Conservation (phyloP, 1,140 invertebrate species). For the Drosophila micromelanica region DNA sequence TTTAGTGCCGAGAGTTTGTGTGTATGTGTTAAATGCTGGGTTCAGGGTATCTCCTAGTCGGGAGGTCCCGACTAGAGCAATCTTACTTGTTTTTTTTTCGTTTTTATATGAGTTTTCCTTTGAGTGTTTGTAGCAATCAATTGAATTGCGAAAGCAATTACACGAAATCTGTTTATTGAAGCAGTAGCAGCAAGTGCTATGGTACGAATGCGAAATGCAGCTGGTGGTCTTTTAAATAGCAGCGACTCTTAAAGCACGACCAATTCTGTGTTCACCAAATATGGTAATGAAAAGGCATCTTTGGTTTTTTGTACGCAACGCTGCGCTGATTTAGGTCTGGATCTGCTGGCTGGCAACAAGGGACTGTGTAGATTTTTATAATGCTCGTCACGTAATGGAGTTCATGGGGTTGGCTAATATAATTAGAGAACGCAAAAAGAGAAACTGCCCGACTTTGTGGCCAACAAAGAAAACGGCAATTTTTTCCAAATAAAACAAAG, state of each 20-base stretch:
- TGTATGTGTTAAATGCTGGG: too few species aligned
- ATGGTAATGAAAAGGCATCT: slow-evolving; percentile 71
- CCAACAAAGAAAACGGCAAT: slow-evolving; percentile 31
- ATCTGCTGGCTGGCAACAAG: slow-evolving; percentile 3
- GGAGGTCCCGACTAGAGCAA: too few species aligned
- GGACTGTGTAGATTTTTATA: slow-evolving; percentile 5
- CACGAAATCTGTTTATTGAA: slow-evolving; percentile 72
- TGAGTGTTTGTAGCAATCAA: slow-evolving; percentile 50
- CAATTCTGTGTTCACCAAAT: slow-evolving; percentile 55
- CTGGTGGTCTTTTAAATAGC: slow-evolving; percentile 24
- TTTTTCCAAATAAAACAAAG: slow-evolving; percentile 72
- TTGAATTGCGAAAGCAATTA: slow-evolving; percentile 79
- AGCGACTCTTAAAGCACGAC: slow-evolving; percentile 35
- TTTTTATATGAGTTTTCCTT: slow-evolving; percentile 11
- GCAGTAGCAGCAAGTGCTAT: slow-evolving; percentile 44
- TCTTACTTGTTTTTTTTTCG: slow-evolving; percentile 8
- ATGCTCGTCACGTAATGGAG: slow-evolving; percentile 57
- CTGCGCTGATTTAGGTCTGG: slow-evolving; percentile 35
- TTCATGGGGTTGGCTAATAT: slow-evolving; percentile 65
- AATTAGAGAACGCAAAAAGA: slow-evolving; percentile 53
- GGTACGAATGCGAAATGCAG: slow-evolving; percentile 47
- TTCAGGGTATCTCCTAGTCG: too few species aligned
- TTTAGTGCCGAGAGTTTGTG: too few species aligned
- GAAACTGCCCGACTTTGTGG: slow-evolving; percentile 14
- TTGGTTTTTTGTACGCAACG: slow-evolving; percentile 43